Evolutionary conservation across 2,888 invertebrate genomes (phyloP), one percentile per base, ranked within the genome.

Genomic region (Tetranychus truncatus): DNA sequence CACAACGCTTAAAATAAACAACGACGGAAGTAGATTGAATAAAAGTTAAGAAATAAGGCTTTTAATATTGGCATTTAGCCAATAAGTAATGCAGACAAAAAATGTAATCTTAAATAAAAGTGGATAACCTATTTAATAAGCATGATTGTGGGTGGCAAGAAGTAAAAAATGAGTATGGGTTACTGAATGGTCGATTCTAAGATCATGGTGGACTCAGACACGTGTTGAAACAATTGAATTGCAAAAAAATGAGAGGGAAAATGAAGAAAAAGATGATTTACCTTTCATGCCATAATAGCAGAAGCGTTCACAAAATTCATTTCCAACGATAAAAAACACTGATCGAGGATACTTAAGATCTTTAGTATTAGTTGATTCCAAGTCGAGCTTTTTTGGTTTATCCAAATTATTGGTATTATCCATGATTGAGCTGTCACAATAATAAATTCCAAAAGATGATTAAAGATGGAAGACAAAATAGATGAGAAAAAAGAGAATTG

Each of bases 291-390:
- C 97, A 89, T 96, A 97, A 84, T 88, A 97, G 77, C 91, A 91
- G 84, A 97, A 97, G 80, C 96, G 86, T 84, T 97, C 97, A 84
- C 96, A 97, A 84, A 97, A 95, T 83, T 97, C 97, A 88, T 95
- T 96, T 83, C 89, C 89, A 79, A 97, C 87, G 81, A 97, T 96
- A 84, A 95, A 95, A 81, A 89, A 91, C 20, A 96, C 90, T 21
- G 92, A 87, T 82, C 88, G 90, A 0, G 96, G 95, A 81, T 94
- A 95, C 20, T 69, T 69, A 11, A 69, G 21, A 6, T 20, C 6
- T 20, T 20, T 21, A 69, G 11, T 11, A 4, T 20, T 69, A 69
- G 6, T 20, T 55, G 55, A 55, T 15, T 9, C 55, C 34, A 34
- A 4, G 4, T 34, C 34, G 5, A 34, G 34, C 34, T 34, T 34